These are phyloP conservation scores for Corythornis cristatus DNA, from an alignment of 2,113 vertebrate genomes.

Conservation along the genomic window DNA sequence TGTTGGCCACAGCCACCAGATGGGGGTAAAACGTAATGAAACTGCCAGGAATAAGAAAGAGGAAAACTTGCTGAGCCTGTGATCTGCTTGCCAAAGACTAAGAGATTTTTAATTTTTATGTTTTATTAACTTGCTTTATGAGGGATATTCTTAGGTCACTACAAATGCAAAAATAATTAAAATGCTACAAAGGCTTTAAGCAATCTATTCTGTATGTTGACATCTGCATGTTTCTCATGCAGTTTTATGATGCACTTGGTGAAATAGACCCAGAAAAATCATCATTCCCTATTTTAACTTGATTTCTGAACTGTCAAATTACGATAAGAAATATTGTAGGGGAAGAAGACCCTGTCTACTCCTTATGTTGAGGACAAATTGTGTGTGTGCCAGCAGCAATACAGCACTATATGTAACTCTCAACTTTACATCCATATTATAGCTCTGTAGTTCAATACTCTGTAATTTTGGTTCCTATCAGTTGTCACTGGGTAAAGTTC, in stretches of 20 bases:
- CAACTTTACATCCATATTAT: background rate
- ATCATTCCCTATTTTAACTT: background rate
- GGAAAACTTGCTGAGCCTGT: background rate
- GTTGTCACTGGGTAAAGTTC: background rate
- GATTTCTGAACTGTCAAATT: background rate
- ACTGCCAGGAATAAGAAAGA: background rate
- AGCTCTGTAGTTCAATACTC: background rate
- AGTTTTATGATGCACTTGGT: background rate
- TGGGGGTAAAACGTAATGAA: slow-evolving; percentile 70
- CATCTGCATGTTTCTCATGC: background rate
- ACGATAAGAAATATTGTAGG: background rate
- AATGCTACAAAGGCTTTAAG: too few species aligned
- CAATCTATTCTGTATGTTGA: background rate
- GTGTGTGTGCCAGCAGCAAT: background rate
- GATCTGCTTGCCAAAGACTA: background rate
- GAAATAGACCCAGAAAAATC: background rate
- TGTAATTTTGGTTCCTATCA: background rate
- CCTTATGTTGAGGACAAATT: background rate
- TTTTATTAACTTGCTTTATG: background rate
- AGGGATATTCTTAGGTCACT: background rate
- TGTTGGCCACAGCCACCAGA: slow-evolving; percentile 65
- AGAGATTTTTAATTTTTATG: background rate
- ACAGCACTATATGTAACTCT: background rate
- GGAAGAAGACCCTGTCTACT: background rate
- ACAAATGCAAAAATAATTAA: background rate